These are phyloP conservation scores for Hydrolagus affinis DNA, from an alignment of 2,113 vertebrate species.

Conservation along the genomic window DNA sequence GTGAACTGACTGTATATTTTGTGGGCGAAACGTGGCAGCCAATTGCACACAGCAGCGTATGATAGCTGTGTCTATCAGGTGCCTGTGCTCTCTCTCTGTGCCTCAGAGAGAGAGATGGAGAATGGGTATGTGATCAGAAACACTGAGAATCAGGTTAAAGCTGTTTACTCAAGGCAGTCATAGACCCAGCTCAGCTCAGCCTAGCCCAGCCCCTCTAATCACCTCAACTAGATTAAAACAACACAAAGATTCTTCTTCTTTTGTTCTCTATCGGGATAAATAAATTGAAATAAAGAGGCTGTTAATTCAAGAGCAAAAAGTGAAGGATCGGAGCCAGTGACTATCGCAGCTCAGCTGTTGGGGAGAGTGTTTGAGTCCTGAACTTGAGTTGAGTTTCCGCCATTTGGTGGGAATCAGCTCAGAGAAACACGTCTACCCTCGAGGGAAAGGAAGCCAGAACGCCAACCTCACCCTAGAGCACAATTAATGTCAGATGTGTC, in stretches of 20 bases:
- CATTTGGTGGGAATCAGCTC: neutral
- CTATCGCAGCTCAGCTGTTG: neutral
- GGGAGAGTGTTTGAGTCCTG: neutral
- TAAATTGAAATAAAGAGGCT: neutral
- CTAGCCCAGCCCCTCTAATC: neutral
- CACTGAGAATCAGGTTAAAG: neutral
- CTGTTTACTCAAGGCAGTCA: neutral
- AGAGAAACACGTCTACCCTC: neutral
- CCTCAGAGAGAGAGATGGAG: neutral
- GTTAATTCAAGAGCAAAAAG: neutral
- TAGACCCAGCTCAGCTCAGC: too few relatives aligned
- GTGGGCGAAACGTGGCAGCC: too few relatives aligned
- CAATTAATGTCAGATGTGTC: neutral
- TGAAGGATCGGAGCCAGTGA: neutral
- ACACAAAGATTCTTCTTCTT: neutral
- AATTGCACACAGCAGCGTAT: too few relatives aligned
- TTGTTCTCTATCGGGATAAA: neutral
- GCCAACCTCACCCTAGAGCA: neutral
- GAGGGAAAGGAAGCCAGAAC: neutral
- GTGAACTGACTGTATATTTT: too few relatives aligned
- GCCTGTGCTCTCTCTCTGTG: neutral
- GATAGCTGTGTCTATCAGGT: neutral
- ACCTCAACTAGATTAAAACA: neutral
- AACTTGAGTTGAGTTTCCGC: neutral
- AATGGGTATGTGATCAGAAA: neutral